Base-by-base conservation (phyloP, 2,888 invertebrate species). In the Blastobasis lacticolella region DNA sequence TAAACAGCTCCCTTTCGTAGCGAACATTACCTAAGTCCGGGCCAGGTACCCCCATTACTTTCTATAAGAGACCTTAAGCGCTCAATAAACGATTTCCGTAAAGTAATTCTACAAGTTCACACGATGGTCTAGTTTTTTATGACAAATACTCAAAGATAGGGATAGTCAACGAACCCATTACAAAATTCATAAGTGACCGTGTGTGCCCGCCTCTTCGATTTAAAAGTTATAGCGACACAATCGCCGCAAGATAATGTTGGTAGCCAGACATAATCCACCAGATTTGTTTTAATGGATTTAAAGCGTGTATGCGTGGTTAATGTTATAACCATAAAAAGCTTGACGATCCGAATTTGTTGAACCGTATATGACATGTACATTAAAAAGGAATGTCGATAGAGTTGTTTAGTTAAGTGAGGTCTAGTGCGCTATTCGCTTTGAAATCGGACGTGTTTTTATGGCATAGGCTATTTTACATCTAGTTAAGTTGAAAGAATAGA, bases 261-360 rank as follows among this genome's bases (percentile, higher is more conserved):
- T 70, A 73, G 73, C 65, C 63, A 63, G 68, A 67, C 71, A 68
- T 75, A 75, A 80, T 78, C 71, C 76, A 65, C 59, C 63, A 73
- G 73, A 76, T 78, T 66, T 71, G 70, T 70, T 79, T 75, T 81
- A 84, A 84, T 85, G 84, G 81, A 79, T 75, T 78, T 69, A 69
- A 76, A 78, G 79, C 74, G 76, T 72, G 64, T 71, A 73, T 72
- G 71, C 71, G 64, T 75, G 23, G 73, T 77, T 78, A 77, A 78
- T 79, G 78, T 73, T 71, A 69, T 64, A 69, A 62, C 69, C 69
- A 75, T 81, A 75, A 62, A 75, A 78, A 23, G 23, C 23, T 23
- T 23, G 23, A 23, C 23, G 23, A 23, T 23, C 23, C 23, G 23
- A 23, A 23, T 23, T 23, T 23, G 23, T 23, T 23, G 23, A 23